Conservation (phyloP, 2,113 vertebrate species). For the Gambusia holbrooki region DNA sequence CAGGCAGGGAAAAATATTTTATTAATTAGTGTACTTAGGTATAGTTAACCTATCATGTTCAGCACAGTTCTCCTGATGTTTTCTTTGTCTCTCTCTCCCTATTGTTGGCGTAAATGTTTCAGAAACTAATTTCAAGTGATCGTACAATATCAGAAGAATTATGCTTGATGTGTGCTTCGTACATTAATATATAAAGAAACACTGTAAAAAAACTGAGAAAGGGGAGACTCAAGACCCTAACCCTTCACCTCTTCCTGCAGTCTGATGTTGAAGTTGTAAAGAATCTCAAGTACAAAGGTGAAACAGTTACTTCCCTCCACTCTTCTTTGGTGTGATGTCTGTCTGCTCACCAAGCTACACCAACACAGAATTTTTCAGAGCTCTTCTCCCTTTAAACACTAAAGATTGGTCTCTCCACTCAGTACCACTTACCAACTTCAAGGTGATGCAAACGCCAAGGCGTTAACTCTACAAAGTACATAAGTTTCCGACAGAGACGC, state of each 20-base stretch:
- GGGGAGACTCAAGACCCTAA: slow-evolving; percentile 41
- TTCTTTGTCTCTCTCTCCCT: neutral
- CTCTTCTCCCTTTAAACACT: slow-evolving; percentile 68
- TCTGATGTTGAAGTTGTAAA: slow-evolving; percentile 55
- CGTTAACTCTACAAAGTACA: slow-evolving; percentile 83
- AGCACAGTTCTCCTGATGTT: neutral
- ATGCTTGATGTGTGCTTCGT: slow-evolving; percentile 12
- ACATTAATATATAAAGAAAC: slow-evolving; percentile 24
- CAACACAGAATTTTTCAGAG: slow-evolving; percentile 55
- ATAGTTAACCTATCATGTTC: slow-evolving; percentile 13
- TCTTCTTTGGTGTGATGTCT: slow-evolving; percentile 51
- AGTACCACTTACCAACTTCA: slow-evolving; percentile 80
- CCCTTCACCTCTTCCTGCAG: slow-evolving; percentile 42
- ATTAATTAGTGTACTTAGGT: slow-evolving; percentile 32
- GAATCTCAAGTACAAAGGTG: slow-evolving; percentile 60
- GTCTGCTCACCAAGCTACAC: slow-evolving; percentile 56
- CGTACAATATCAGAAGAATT: neutral
- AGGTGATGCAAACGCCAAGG: slow-evolving; percentile 76
- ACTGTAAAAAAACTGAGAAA: slow-evolving; percentile 23
- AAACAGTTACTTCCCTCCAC: slow-evolving; percentile 47
- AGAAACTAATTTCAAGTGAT: slow-evolving; percentile 5
- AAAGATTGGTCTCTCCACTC: slow-evolving; percentile 68
- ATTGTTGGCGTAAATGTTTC: slow-evolving; percentile 7
- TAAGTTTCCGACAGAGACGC: slow-evolving; percentile 76
- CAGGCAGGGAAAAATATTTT: slow-evolving; percentile 44